Evolutionary conservation across 2,113 vertebrate genomes (phyloP), one percentile per base, ranked within the genome.

Genomic region (Leptobrachium ailaonicum): DNA sequence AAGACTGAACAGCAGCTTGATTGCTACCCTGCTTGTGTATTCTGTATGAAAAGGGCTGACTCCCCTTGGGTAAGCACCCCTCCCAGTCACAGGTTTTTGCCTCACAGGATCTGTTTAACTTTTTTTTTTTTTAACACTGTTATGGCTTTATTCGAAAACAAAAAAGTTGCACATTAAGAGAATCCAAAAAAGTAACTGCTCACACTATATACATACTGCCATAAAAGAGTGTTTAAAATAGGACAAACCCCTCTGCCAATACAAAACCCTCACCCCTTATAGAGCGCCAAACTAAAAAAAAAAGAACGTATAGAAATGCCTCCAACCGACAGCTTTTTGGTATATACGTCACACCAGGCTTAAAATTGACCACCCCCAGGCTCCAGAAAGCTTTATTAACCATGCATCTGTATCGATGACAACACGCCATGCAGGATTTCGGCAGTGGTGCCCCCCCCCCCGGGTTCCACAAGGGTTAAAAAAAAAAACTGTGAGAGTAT

Each of bases 51-150:
- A 32, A 32, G 20, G 20, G 20, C 20, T 32, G 20, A 32, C 20
- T 32, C 20, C 20, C 20, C 20, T 32, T 32, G 20, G 20, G 20
- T 32, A 32, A 32, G 20, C 20, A 32, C 20, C 20, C 20, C 20
- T 32, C 20, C 20, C 20, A 32, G 20, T 32, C 20, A 32, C 20
- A 32, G 20, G 20, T 32, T 32, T 32, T 32, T 32, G 20, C 20
- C 20, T 32, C 20, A 32, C 20, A 32, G 20, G 20, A 32, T 32
- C 20, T 32, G 20, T 32, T 32, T 32, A 32, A 32, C 20, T n/a
- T n/a, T n/a, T n/a, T n/a, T n/a, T n/a, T n/a, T n/a, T n/a, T n/a
- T 89, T 92, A 93, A 94, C 92, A 94, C 92, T 93, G 91, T 89
- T 88, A 91, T 93, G 92, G 92, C 91, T 93, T 93, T 93, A 93